phyloP scores from a whole-genome alignment of 2,888 invertebrate genomes.

The Pristionchus japonicus region DNA sequence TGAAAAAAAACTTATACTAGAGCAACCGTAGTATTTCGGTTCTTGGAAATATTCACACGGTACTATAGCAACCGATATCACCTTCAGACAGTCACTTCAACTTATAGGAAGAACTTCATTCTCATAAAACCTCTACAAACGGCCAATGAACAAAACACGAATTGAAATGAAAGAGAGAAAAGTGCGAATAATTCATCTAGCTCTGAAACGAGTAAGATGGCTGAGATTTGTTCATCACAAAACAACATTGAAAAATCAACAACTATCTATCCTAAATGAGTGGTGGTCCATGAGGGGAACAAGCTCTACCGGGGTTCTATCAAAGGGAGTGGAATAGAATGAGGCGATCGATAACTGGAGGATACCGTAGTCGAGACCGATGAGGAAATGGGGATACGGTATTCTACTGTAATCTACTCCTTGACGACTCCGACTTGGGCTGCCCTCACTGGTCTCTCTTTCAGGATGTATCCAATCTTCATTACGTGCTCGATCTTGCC shows the following conservation, averaged over 20 bases:
- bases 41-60: constrained; percentile 19
- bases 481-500: constrained; percentile 93
- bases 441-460: constrained; percentile 92
- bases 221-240: constrained; percentile 24
- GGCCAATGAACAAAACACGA: neutral
- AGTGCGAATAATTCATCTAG: neutral
- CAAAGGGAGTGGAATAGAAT: neutral
- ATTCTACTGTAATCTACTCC: constrained; percentile 50
- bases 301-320: constrained; percentile 11
- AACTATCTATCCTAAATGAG: constrained; percentile 35
- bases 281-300: neutral
- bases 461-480: constrained; percentile 94
- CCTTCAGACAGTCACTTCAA: neutral
- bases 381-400: neutral
- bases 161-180: neutral
- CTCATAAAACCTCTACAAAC: neutral
- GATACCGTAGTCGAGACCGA: constrained; percentile 23
- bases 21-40: no score
- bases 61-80: neutral
- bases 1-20: no score
- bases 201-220: constrained; percentile 6
- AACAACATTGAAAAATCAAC: constrained; percentile 35
- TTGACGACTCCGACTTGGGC: constrained; percentile 91
- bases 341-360: neutral
- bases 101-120: neutral